Base-by-base conservation (phyloP, 1,140 invertebrate genomes). In the Drosophila trapezifrons region DNA sequence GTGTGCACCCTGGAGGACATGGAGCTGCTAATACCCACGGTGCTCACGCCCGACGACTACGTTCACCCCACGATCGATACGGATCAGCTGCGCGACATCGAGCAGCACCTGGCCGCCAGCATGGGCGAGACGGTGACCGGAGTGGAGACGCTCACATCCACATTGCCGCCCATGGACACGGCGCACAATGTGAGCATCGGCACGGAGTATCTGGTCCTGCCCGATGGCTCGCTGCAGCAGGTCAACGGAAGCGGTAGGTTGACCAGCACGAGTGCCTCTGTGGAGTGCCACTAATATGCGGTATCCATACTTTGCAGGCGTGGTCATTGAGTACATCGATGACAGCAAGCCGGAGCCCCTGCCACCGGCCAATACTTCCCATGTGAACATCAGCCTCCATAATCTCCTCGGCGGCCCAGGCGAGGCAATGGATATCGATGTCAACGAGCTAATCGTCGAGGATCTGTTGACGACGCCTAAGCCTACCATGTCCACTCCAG, bases 201-300 rank as follows among this genome's bases (percentile, higher is more conserved):
- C 8, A 77, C 84, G 10, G 86, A 91, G 55, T 91, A 81, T 72
- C 45, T 91, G 10, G 90, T 91, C 6, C 54, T 91, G 58, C 71
- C 90, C 3, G 90, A 91, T 78, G 90, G 90, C 3, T 77, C 83
- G 0, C 56, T 91, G 40, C 83, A 91, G 52, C 78, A 91, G 67
- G 52, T 91, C 10, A 80, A 83, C 42, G 83, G 75, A 27, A 74
- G 67, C 35, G 90, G 82, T 86, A 20, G 2, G 70, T 78, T 54
- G 1, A 32, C 2, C 4, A 2, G 15, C 29, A 4, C 5, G 22
- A 54, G 13, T 29, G 2, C 5, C 2, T 37, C 3, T 12, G 5
- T 5, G 7, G 17, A 15, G 10, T 17, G 4, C 32, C 32, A 4
- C 12, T 51, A 6, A 15, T 10, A 35, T 15, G 37, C 10, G 13